Evolutionary conservation across 2,888 invertebrate species (phyloP).

Genomic region (Lydus trimaculatus): DNA sequence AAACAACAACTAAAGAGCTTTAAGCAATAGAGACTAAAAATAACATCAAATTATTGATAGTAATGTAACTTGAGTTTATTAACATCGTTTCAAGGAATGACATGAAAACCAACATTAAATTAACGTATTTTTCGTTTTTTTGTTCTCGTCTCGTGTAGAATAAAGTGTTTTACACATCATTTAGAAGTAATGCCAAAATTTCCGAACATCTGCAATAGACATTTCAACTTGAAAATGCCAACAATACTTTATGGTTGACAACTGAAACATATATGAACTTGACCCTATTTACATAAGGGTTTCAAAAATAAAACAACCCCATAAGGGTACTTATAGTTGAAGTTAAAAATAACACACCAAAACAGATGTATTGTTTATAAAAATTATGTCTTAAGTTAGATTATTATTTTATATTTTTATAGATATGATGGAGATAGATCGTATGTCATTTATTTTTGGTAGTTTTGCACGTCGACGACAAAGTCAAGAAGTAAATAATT

Average conservation of each 20-base stretch:
- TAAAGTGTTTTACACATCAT: background rate
- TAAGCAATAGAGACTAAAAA: background rate
- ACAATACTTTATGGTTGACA: constrained; percentile 5
- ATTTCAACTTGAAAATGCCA: constrained; percentile 16
- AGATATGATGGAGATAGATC: constrained; percentile 67
- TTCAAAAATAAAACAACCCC: constrained; percentile 19
- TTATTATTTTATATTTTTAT: background rate
- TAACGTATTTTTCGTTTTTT: background rate
- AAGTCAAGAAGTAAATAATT: constrained; percentile 62
- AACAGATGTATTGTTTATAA: background rate
- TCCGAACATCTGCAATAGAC: constrained; percentile 22
- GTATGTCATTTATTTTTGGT: constrained; percentile 70
- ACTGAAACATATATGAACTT: constrained; percentile 17
- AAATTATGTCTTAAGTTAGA: background rate
- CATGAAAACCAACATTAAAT: background rate
- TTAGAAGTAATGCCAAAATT: constrained; percentile 9
- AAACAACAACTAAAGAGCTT: background rate
- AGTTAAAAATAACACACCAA: background rate
- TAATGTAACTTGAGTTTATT: constrained; percentile 4
- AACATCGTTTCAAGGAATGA: background rate
- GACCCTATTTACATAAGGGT: constrained; percentile 22
- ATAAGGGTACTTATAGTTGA: too few species aligned
- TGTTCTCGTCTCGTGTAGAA: background rate
- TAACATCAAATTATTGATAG: constrained; percentile 7
- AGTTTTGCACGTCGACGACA: constrained; percentile 68